A percentile compares a stretch with the other conserved stretches of the same genome.
These are phyloP conservation scores for Umimayanthus kanabou DNA, from an alignment of 92 coral and sea anemone genomes.

Conservation along the genomic window DNA sequence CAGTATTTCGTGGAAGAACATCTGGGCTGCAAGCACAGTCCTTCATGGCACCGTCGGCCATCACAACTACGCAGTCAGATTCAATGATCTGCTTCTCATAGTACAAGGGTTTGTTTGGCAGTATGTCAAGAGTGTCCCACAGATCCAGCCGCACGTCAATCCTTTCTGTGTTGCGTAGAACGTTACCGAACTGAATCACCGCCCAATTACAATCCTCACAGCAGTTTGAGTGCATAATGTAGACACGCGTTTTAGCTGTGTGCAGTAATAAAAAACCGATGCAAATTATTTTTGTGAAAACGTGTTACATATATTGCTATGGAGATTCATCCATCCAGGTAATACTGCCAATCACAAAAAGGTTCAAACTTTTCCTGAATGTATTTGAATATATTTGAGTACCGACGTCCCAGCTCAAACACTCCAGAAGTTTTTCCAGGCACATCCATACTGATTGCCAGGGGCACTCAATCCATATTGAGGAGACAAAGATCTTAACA, in stretches of 20 bases:
- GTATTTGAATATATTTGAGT: too few species aligned
- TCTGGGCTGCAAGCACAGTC: constrained; percentile 31
- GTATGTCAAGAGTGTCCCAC: constrained; percentile 65
- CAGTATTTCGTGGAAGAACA: constrained; percentile 8
- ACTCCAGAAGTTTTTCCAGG: too few species aligned
- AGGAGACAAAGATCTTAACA: too few species aligned
- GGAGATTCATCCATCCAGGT: too few species aligned
- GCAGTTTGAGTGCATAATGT: constrained; percentile 74
- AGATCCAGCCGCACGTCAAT: constrained; percentile 67
- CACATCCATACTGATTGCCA: too few species aligned
- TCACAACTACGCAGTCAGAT: constrained; percentile 68
- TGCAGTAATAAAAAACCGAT: background rate
- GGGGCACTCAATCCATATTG: too few species aligned
- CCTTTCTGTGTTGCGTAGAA: constrained; percentile 65
- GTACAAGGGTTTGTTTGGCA: constrained; percentile 65
- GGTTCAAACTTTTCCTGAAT: too few species aligned
- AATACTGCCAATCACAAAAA: too few species aligned
- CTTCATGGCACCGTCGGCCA: constrained; percentile 58
- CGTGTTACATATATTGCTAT: background rate
- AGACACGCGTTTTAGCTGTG: constrained; percentile 54
- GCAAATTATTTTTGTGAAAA: too few species aligned
- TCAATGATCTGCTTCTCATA: constrained; percentile 68
- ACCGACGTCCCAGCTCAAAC: too few species aligned
- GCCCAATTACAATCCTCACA: constrained; percentile 80
- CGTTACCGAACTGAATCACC: constrained; percentile 65